These are phyloP conservation scores for Chelonus formosanus DNA, from an alignment of 2,888 invertebrate species.

Conservation along the genomic window DNA sequence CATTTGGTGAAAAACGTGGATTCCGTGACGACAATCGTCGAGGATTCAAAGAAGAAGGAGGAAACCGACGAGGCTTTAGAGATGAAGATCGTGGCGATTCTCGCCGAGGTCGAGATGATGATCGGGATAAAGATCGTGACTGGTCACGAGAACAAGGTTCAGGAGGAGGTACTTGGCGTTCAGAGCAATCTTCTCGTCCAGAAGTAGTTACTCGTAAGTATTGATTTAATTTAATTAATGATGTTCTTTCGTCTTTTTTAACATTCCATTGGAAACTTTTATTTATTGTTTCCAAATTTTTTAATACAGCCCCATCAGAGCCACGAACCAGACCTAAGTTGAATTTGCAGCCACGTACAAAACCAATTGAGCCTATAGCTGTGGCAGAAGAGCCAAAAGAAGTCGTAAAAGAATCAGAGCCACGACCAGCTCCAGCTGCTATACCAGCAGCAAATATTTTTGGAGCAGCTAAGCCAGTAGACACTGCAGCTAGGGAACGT, in stretches of 20 bases:
- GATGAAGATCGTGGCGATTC: slow-evolving; percentile 47
- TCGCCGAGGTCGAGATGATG: slow-evolving; percentile 53
- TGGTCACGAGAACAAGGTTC: slow-evolving; percentile 63
- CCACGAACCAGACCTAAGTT: slow-evolving; percentile 80
- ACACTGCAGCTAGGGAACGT: slow-evolving; percentile 88
- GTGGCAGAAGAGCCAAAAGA: slow-evolving; percentile 40
- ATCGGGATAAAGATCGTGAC: slow-evolving; percentile 51
- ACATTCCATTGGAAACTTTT: not conserved
- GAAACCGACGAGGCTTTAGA: slow-evolving; percentile 29
- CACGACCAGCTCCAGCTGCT: slow-evolving; percentile 64
- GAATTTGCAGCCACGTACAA: slow-evolving; percentile 81
- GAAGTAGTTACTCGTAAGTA: slow-evolving; percentile 32
- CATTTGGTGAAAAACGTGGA: slow-evolving; percentile 50
- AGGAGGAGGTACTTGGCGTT: slow-evolving; percentile 59
- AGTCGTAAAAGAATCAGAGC: slow-evolving; percentile 48
- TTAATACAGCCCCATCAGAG: slow-evolving; percentile 55
- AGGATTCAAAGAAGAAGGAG: slow-evolving; percentile 44
- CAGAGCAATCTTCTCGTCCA: slow-evolving; percentile 30
- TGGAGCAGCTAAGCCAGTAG: slow-evolving; percentile 94
- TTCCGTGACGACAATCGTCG: slow-evolving; percentile 38
- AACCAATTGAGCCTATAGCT: slow-evolving; percentile 71
- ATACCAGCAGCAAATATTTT: slow-evolving; percentile 81
- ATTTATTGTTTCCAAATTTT: not conserved
- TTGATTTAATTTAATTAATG: not conserved
- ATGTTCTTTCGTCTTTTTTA: not conserved